Conservation (phyloP, 1,140 invertebrate genomes). For the Euwallacea similis region DNA sequence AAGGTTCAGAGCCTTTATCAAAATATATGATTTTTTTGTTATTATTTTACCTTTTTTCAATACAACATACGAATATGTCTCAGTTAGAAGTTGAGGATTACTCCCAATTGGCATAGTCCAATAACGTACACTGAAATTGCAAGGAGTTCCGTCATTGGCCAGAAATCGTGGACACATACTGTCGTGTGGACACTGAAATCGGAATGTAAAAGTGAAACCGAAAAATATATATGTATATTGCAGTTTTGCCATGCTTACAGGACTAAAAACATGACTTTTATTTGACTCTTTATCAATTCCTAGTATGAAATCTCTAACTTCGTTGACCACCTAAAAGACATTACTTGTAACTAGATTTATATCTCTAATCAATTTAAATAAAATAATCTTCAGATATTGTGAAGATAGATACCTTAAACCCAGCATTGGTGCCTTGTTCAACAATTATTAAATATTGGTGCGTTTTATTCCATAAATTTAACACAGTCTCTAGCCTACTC, state of each 20-base stretch:
- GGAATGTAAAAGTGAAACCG: neutral
- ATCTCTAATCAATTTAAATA: neutral
- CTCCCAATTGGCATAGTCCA: constrained; percentile 58
- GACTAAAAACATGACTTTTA: constrained; percentile 70
- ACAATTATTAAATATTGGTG: constrained; percentile 79
- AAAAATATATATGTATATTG: neutral
- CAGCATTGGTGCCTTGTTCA: constrained; percentile 80
- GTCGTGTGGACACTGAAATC: constrained; percentile 77
- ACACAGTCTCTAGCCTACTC: constrained; percentile 68
- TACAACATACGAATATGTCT: constrained; percentile 72
- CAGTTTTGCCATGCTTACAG: constrained; percentile 59
- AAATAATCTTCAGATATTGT: neutral
- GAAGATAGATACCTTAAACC: constrained; percentile 64
- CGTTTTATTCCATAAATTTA: constrained; percentile 86
- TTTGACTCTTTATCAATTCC: constrained; percentile 53
- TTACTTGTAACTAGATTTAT: too few relatives aligned
- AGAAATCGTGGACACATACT: constrained; percentile 68
- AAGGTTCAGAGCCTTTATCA: neutral
- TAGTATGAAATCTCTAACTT: constrained; percentile 74
- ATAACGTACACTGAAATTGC: constrained; percentile 75
- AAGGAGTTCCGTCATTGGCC: constrained; percentile 65
- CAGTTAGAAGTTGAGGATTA: constrained; percentile 53
- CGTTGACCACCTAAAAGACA: constrained; percentile 62
- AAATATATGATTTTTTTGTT: constrained; percentile 3
- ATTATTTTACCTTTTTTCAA: constrained; percentile 70